Evolutionary conservation across 1,140 invertebrate species (phyloP).

Genomic region (Drosophila repletoides): DNA sequence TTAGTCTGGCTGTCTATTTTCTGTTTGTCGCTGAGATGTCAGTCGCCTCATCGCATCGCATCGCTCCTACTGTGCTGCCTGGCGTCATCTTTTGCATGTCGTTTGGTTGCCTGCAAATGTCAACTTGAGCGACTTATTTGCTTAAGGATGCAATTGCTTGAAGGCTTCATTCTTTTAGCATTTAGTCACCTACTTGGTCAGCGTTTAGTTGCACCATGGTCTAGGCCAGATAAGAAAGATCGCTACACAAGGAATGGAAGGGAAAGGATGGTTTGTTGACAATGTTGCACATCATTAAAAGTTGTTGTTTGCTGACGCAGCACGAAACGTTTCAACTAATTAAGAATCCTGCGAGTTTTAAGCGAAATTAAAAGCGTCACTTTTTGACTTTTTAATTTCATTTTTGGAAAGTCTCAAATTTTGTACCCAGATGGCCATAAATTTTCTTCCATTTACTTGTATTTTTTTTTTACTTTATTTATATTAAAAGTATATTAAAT

Average conservation of each 20-base stretch:
- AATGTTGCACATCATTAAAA: conserved; percentile 44
- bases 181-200: conserved; percentile 43
- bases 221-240: not conserved
- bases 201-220: not conserved
- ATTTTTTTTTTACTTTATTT: conserved; percentile 49
- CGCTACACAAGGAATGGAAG: not conserved
- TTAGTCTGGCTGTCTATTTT: not conserved
- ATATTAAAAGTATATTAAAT: conserved; percentile 61
- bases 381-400: not conserved
- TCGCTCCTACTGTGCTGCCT: not conserved
- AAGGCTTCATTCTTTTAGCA: conserved; percentile 12
- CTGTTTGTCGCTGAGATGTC: not conserved
- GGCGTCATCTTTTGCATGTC: conserved; percentile 9
- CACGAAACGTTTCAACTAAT: conserved; percentile 30
- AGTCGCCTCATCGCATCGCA: conserved; percentile 7
- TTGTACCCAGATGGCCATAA: too few species aligned
- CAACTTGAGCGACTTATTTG: conserved; percentile 51
- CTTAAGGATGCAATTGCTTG: conserved; percentile 40
- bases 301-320: conserved; percentile 11
- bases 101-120: conserved; percentile 29
- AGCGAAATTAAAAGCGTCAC: not conserved
- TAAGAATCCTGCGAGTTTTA: conserved; percentile 16
- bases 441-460: not conserved
- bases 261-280: conserved; percentile 1
- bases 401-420: not conserved